Conservation (phyloP, 1,140 invertebrate genomes). For the Papilio polytes region DNA sequence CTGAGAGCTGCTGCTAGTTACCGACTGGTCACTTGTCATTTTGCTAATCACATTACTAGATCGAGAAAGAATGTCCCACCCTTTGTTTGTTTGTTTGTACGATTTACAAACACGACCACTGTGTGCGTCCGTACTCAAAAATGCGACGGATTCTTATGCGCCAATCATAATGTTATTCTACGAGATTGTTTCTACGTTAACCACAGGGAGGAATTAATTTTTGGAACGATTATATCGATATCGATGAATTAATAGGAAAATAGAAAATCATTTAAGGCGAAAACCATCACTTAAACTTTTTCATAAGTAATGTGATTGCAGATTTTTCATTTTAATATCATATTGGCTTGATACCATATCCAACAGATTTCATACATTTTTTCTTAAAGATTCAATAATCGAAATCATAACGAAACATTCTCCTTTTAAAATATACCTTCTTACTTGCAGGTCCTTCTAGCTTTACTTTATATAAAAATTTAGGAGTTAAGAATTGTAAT, state of each 20-base stretch:
- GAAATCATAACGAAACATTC: too few relatives aligned
- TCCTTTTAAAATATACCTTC: too few relatives aligned
- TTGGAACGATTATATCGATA: constrained; percentile 54
- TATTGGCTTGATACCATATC: too few relatives aligned
- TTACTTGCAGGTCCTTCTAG: too few relatives aligned
- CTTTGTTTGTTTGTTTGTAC: constrained; percentile 46
- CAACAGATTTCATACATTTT: too few relatives aligned
- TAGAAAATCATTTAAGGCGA: too few relatives aligned
- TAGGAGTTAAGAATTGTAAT: too few relatives aligned
- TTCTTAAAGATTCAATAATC: too few relatives aligned
- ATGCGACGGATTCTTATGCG: constrained; percentile 63
- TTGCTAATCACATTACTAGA: constrained; percentile 68
- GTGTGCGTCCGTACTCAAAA: constrained; percentile 61
- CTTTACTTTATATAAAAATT: too few relatives aligned
- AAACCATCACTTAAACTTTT: too few relatives aligned
- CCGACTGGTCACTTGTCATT: constrained; percentile 72
- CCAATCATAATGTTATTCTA: constrained; percentile 68
- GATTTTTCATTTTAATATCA: too few relatives aligned
- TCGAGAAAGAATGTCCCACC: constrained; percentile 39
- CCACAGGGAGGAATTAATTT: constrained; percentile 48
- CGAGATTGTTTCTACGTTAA: constrained; percentile 58
- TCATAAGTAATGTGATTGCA: too few relatives aligned
- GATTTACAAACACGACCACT: constrained; percentile 45
- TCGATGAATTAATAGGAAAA: not conserved
- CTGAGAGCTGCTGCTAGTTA: constrained; percentile 54